These are phyloP conservation scores for Drosophila mauritiana DNA, from an alignment of 1,140 invertebrate species.

Conservation along the genomic window DNA sequence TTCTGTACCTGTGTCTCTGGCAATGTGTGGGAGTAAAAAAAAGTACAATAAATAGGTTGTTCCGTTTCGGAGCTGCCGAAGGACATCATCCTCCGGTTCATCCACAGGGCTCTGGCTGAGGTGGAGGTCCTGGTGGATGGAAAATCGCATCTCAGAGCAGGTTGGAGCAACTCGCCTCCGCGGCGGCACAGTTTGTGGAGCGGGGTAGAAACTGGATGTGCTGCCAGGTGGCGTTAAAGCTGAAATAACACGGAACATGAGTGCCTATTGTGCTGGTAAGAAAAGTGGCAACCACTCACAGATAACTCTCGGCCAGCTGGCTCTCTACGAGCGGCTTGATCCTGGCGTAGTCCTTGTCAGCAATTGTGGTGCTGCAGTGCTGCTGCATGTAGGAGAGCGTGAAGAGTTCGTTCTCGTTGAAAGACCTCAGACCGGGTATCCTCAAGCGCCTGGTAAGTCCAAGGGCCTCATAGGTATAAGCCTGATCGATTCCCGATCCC, in stretches of 20 bases:
- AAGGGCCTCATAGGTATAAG: constrained; percentile 72
- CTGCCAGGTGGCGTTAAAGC: constrained; percentile 83
- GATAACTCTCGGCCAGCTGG: constrained; percentile 72
- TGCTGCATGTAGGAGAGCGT: constrained; percentile 81
- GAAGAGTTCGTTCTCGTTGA: constrained; percentile 81
- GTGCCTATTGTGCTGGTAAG: not conserved
- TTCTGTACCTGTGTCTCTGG: constrained; percentile 12
- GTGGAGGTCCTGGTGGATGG: constrained; percentile 18
- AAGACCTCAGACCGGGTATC: constrained; percentile 71
- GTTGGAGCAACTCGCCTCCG: constrained; percentile 70
- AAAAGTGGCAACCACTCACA: constrained; percentile 43
- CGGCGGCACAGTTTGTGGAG: constrained; percentile 70
- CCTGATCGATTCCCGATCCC: constrained; percentile 71
- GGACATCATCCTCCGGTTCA: constrained; percentile 24
- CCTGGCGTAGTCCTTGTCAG: constrained; percentile 79
- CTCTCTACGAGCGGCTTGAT: constrained; percentile 81
- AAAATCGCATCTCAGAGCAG: constrained; percentile 58
- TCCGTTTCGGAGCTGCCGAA: constrained; percentile 26
- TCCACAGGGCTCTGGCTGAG: constrained; percentile 33
- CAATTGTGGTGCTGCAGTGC: constrained; percentile 77
- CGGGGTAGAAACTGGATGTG: constrained; percentile 81
- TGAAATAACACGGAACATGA: constrained; percentile 18
- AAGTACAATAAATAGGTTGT: constrained; percentile 75
- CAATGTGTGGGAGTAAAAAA: constrained; percentile 58
- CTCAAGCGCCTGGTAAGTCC: constrained; percentile 63